Evolutionary conservation across 1,140 invertebrate genomes (phyloP).

Genomic region (Zaprionus nigranus): DNA sequence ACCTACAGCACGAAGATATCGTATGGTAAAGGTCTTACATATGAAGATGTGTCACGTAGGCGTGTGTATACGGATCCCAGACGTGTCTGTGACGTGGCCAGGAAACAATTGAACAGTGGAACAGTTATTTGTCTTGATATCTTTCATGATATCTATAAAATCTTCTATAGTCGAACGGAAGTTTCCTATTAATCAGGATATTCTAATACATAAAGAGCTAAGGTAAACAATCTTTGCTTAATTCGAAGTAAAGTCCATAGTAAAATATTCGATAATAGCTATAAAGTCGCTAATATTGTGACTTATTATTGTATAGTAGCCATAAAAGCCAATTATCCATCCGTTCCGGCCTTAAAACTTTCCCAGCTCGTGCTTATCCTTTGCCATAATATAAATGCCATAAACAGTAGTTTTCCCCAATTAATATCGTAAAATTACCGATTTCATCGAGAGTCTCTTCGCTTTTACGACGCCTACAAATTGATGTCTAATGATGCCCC

Average conservation of each 20-base stretch:
- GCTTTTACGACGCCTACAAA: conserved; percentile 66
- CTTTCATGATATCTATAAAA: background rate
- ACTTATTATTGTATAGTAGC: background rate
- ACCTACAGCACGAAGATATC: conserved; percentile 27
- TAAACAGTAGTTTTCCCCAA: conserved; percentile 45
- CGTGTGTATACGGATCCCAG: background rate
- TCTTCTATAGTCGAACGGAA: background rate
- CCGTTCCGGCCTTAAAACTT: conserved; percentile 3
- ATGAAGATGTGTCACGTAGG: conserved; percentile 39
- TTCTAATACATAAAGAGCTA: background rate
- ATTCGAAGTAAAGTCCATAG: background rate
- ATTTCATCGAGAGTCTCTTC: conserved; percentile 45
- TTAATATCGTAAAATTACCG: conserved; percentile 35
- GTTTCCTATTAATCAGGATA: conserved; percentile 12
- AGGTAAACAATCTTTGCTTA: background rate
- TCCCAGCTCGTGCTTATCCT: conserved; percentile 1
- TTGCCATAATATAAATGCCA: background rate
- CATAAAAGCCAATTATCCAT: background rate
- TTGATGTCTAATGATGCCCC: conserved; percentile 62
- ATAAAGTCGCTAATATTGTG: conserved; percentile 3
- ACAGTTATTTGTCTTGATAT: background rate
- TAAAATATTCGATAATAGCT: background rate
- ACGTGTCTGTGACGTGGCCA: background rate
- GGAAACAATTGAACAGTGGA: conserved; percentile 7
- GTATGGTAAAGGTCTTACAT: background rate